Evolutionary conservation across 2,113 vertebrate genomes (phyloP), one percentile per base, ranked within the genome.

Genomic region (Hypocryptadius cinnamomeus): DNA sequence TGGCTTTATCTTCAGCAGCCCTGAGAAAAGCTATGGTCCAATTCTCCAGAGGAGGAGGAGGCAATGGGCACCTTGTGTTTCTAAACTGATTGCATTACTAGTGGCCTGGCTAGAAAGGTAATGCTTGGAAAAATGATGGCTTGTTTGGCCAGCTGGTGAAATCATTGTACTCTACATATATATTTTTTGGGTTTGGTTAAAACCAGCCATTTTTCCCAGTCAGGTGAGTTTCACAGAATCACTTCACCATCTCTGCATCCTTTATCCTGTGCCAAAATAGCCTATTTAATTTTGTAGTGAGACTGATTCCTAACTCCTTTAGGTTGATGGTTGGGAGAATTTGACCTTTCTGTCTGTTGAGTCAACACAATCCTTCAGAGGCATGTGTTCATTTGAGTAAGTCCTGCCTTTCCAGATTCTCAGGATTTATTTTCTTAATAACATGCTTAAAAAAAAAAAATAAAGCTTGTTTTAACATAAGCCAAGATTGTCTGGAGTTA

Each of bases 391-490:
- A 35, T 89, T 92, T 95, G 84, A 93, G 78, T 87, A 93, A 92
- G 84, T 79, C 51, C 59, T 92, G 66, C 71, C 84, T 91, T 91
- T 79, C 66, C 63, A 79, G 66, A 94, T 79, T 77, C 74, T 85
- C 54, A 63, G 59, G 89, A 96, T 95, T 96, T 96, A 96, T 96
- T 92, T 96, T 93, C 89, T 91, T 96, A 93, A 96, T 96, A 96
- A 93, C 42, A 30, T 83, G 77, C 74, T 91, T 68, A 0, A 20
- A 57, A 93, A 89, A 83, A 93, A 50, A 51, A 19, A n/a, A 45
- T n/a, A n/a, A n/a, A 44, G 30, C 9, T 92, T 74, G 10, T 86
- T 95, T 95, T 96, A 94, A 88, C 82, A 45, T 93, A 92, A 93
- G 79, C 87, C 79, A 91, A 86, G 87, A 91, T 91, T 94, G 91